Conservation (phyloP, 2,888 invertebrate genomes). For the Cerastis leucographa region DNA sequence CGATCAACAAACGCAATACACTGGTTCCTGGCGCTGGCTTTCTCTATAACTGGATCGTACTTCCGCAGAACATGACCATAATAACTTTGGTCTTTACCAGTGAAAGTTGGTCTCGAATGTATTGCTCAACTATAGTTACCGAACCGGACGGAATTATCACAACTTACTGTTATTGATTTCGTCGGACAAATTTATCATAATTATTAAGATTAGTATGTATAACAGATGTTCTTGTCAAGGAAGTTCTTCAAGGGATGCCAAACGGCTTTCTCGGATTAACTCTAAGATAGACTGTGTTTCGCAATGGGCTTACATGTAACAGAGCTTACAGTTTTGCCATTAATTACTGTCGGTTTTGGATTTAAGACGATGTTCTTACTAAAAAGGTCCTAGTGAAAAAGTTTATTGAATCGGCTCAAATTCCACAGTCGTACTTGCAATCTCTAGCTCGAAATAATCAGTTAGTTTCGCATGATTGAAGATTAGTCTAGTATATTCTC, state of each 20-base stretch:
- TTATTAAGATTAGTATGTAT: slow-evolving; percentile 33
- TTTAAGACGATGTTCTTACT: not conserved
- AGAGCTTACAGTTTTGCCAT: too few relatives aligned
- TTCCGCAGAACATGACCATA: slow-evolving; percentile 76
- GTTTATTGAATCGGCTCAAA: not conserved
- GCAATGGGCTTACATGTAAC: not conserved
- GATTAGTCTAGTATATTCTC: slow-evolving; percentile 26
- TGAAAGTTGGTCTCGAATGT: slow-evolving; percentile 80
- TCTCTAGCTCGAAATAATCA: slow-evolving; percentile 7
- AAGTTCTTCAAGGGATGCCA: not conserved
- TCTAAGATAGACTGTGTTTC: not conserved
- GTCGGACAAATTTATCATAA: slow-evolving; percentile 49
- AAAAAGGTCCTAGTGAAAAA: not conserved
- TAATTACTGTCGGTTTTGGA: not conserved
- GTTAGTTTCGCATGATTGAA: slow-evolving; percentile 29
- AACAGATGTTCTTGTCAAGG: slow-evolving; percentile 23
- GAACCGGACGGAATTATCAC: slow-evolving; percentile 70
- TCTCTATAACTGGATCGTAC: slow-evolving; percentile 83
- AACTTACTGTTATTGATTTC: slow-evolving; percentile 63
- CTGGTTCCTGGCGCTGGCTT: slow-evolving; percentile 74
- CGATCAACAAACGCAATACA: slow-evolving; percentile 63
- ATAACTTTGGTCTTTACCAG: slow-evolving; percentile 77
- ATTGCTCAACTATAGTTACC: slow-evolving; percentile 72
- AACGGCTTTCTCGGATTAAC: slow-evolving; percentile 27
- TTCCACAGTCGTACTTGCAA: slow-evolving; percentile 2